Conservation (phyloP, 2,888 invertebrate species). For the Caenorhabditis sp. region DNA sequence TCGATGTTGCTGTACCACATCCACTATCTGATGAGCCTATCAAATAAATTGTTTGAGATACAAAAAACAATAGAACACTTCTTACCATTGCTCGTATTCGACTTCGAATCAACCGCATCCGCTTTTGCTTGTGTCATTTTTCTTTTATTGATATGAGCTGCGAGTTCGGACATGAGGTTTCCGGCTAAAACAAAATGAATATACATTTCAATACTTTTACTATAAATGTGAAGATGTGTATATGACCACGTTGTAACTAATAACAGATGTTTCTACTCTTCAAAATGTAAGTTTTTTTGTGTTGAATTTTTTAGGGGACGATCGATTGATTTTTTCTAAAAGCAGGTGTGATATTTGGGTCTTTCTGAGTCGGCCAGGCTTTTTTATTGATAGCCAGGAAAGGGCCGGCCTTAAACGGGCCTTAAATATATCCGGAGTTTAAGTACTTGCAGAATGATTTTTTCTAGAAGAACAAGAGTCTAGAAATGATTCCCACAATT, state of each 20-base stretch:
- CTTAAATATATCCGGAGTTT: too few species aligned
- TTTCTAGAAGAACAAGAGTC: too few species aligned
- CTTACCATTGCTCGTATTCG: slow-evolving; percentile 47
- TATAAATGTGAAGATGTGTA: background rate
- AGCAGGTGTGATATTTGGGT: too few species aligned
- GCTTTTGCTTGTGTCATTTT: slow-evolving; percentile 48
- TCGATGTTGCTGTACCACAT: slow-evolving; percentile 30
- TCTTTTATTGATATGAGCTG: slow-evolving; percentile 34
- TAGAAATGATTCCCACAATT: too few species aligned
- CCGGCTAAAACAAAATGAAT: slow-evolving; percentile 13
- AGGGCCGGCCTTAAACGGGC: too few species aligned
- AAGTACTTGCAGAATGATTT: too few species aligned
- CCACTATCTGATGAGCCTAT: slow-evolving; percentile 50
- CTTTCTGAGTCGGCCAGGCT: too few species aligned
- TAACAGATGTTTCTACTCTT: background rate
- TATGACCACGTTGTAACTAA: too few species aligned
- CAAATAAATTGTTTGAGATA: background rate
- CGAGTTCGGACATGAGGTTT: slow-evolving; percentile 40
- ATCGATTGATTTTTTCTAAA: too few species aligned
- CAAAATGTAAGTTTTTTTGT: background rate
- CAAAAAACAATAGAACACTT: background rate
- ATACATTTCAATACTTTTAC: too few species aligned
- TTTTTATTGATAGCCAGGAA: too few species aligned
- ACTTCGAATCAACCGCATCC: slow-evolving; percentile 50
- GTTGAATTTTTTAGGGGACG: background rate